phyloP scores from a whole-genome alignment of 1,140 invertebrate species.

The Macrocentrus cingulum region DNA sequence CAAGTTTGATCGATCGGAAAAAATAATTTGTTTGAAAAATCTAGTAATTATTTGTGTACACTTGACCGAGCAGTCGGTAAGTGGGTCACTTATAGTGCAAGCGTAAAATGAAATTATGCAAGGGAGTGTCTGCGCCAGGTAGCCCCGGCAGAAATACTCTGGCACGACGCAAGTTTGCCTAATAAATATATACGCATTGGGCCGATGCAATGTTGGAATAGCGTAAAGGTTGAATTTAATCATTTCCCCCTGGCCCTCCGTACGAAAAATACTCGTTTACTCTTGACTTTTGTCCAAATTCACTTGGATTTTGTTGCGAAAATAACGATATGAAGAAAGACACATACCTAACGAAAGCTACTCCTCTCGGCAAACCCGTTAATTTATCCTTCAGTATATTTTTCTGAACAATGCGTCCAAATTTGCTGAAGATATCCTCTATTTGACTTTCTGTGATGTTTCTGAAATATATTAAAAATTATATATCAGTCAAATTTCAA shows the following conservation, averaged over 20 bases:
- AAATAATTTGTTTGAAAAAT: conserved; percentile 24
- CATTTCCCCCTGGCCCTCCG: not conserved
- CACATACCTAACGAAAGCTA: conserved; percentile 87
- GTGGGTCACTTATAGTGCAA: conserved; percentile 32
- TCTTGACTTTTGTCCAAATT: conserved; percentile 20
- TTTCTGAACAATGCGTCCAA: conserved; percentile 86
- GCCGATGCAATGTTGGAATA: conserved; percentile 4
- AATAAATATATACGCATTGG: conserved; percentile 32
- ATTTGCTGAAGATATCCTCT: conserved; percentile 82
- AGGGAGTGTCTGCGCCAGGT: conserved; percentile 27
- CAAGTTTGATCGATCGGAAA: conserved; percentile 16
- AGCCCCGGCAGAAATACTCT: conserved; percentile 43
- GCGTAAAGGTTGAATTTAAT: conserved; percentile 20
- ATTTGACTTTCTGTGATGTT: conserved; percentile 80
- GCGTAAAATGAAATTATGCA: conserved; percentile 41
- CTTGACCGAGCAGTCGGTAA: conserved; percentile 18
- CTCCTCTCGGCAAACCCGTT: conserved; percentile 81
- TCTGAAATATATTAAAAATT: conserved; percentile 61
- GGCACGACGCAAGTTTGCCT: conserved; percentile 35
- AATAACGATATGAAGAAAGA: conserved; percentile 7
- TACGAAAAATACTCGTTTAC: not conserved
- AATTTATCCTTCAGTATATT: conserved; percentile 86
- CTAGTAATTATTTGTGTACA: not conserved
- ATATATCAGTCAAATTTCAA: conserved; percentile 41
- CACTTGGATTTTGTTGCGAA: not conserved